Evolutionary conservation across 2,113 vertebrate species (phyloP).

Genomic region (Charadrius vociferus): DNA sequence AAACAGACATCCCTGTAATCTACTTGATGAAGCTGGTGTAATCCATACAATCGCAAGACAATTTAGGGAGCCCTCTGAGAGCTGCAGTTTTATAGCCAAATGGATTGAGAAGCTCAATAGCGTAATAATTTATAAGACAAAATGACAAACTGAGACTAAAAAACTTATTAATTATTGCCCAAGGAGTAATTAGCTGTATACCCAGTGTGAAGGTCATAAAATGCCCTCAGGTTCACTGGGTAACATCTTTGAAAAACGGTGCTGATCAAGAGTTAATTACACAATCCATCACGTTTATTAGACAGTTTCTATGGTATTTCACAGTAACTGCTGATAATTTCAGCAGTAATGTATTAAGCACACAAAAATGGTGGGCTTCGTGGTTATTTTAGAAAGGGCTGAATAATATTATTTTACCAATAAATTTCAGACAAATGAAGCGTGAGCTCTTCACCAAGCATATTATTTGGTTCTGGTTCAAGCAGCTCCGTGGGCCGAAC

Average conservation of each 20-base stretch:
- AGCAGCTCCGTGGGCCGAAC: neutral
- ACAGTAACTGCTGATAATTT: slow-evolving; percentile 68
- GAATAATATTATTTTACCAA: slow-evolving; percentile 35
- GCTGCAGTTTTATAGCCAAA: slow-evolving; percentile 44
- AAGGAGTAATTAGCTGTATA: slow-evolving; percentile 81
- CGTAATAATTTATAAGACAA: slow-evolving; percentile 67
- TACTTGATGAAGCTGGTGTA: slow-evolving; percentile 13
- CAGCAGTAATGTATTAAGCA: slow-evolving; percentile 22
- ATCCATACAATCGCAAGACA: slow-evolving; percentile 23
- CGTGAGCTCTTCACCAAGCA: neutral
- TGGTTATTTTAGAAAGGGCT: neutral
- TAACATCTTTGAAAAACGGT: slow-evolving; percentile 68
- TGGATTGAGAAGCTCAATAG: slow-evolving; percentile 51
- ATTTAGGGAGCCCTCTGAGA: slow-evolving; percentile 46
- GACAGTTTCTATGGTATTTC: slow-evolving; percentile 72
- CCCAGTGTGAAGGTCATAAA: slow-evolving; percentile 71
- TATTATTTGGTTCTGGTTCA: neutral
- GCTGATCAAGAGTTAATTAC: slow-evolving; percentile 81
- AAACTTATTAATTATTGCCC: slow-evolving; percentile 80
- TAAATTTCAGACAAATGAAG: slow-evolving; percentile 24
- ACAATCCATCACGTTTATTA: slow-evolving; percentile 78
- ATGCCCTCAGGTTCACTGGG: slow-evolving; percentile 69
- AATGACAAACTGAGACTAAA: slow-evolving; percentile 60
- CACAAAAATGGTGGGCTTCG: neutral
- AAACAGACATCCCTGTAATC: slow-evolving; percentile 68